Percentiles rank a stretch among this genome's conserved stretches.
Conservation (phyloP, 2,888 invertebrate species). For the Apotomis capreana region DNA sequence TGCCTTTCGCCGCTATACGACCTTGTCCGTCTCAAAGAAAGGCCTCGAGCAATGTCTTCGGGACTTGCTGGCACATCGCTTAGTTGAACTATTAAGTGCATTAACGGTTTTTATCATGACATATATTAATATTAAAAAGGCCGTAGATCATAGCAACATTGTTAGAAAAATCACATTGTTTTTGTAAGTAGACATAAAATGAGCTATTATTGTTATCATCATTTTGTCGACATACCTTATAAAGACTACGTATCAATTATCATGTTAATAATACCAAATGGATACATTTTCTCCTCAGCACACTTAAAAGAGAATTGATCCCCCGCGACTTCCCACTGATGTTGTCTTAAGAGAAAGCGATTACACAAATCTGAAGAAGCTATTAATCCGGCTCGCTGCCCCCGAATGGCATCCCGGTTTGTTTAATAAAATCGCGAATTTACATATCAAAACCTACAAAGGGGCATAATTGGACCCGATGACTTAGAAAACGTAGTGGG, state of each 20-base stretch:
- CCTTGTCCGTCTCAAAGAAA: background rate
- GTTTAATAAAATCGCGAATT: constrained; percentile 84
- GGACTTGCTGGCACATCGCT: background rate
- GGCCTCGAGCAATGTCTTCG: background rate
- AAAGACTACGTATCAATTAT: constrained; percentile 2
- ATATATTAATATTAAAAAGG: too few species aligned
- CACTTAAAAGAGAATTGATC: constrained; percentile 67
- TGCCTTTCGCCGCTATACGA: background rate
- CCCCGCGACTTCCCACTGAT: constrained; percentile 70
- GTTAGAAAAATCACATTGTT: too few species aligned
- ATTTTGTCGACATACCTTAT: background rate
- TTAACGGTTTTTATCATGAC: background rate
- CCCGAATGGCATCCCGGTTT: constrained; percentile 83
- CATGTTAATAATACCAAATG: constrained; percentile 44
- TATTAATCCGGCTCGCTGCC: constrained; percentile 83
- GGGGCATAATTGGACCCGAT: constrained; percentile 84
- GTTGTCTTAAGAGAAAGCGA: constrained; percentile 83
- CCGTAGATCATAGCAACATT: too few species aligned
- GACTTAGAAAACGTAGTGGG: constrained; percentile 83
- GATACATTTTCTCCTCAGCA: constrained; percentile 38
- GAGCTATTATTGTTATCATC: background rate
- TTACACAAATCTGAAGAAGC: constrained; percentile 84
- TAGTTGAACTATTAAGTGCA: background rate
- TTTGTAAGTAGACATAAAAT: too few species aligned
- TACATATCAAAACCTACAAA: constrained; percentile 84